These are phyloP conservation scores for Harpegnathos saltator DNA, from an alignment of 1,140 invertebrate species.

Conservation along the genomic window DNA sequence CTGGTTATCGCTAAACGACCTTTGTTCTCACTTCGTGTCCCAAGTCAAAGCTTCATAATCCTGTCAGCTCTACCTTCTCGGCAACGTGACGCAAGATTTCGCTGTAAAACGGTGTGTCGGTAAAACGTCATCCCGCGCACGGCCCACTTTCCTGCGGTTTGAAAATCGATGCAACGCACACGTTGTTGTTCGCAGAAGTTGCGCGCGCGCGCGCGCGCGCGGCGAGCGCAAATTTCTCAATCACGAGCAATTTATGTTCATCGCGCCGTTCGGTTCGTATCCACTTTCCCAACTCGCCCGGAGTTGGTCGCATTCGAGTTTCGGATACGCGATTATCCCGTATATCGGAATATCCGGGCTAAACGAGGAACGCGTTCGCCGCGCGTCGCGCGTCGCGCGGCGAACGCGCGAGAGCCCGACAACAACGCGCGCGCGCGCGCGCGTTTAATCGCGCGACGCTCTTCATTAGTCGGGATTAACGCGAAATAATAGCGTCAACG, in stretches of 20 bases:
- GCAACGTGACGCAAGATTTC: no score
- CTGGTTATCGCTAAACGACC: slow-evolving; percentile 51
- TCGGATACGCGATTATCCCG: neutral
- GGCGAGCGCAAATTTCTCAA: neutral
- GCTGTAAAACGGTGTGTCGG: no score
- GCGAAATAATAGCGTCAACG: slow-evolving; percentile 55
- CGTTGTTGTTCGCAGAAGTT: no score
- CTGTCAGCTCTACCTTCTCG: neutral
- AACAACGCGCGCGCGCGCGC: neutral
- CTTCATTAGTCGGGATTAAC: slow-evolving; percentile 47
- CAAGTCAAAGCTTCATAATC: slow-evolving; percentile 47
- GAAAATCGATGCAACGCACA: no score
- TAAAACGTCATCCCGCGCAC: no score
- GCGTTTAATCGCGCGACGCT: slow-evolving; percentile 30
- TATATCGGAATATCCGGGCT: neutral
- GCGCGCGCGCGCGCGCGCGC: no score
- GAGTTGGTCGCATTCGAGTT: neutral
- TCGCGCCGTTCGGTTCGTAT: neutral
- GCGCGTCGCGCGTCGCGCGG: neutral
- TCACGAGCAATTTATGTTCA: neutral
- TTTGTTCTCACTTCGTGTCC: slow-evolving; percentile 34
- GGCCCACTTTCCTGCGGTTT: no score
- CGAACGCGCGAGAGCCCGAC: neutral
- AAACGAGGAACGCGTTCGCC: neutral
- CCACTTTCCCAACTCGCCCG: neutral